Conservation (phyloP, 2,888 invertebrate genomes). For the Scotopteryx bipunctaria region DNA sequence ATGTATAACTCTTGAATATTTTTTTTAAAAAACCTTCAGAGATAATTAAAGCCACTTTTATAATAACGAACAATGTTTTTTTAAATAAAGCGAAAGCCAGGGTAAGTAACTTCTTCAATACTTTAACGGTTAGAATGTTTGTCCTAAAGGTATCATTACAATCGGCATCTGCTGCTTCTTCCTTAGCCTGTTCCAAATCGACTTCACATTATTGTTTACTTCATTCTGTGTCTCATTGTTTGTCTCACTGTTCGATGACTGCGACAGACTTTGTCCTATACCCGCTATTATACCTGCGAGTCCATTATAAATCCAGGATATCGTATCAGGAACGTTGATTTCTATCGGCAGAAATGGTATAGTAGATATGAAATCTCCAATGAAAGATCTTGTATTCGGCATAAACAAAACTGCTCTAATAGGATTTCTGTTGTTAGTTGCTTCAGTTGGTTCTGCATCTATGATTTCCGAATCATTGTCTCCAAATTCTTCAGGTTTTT, state of each 20-base stretch:
- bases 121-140: slow-evolving; percentile 2
- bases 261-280: slow-evolving; percentile 60
- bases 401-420: slow-evolving; percentile 50
- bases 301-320: slow-evolving; percentile 69
- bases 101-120: too few species aligned
- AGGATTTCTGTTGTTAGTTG: slow-evolving; percentile 27
- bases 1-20: neutral
- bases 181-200: slow-evolving; percentile 44
- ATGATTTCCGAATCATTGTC: slow-evolving; percentile 59
- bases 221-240: slow-evolving; percentile 30
- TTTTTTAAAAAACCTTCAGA: neutral
- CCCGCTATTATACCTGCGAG: slow-evolving; percentile 61
- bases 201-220: slow-evolving; percentile 38
- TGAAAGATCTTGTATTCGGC: slow-evolving; percentile 52
- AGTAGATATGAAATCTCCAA: slow-evolving; percentile 76
- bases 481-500: slow-evolving; percentile 43
- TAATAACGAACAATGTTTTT: too few species aligned
- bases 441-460: slow-evolving; percentile 48
- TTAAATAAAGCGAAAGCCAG: too few species aligned
- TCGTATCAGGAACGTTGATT: slow-evolving; percentile 85
- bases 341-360: slow-evolving; percentile 85
- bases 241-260: slow-evolving; percentile 20
- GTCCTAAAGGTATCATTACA: slow-evolving; percentile 52
- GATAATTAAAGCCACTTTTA: too few species aligned
- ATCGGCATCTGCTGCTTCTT: slow-evolving; percentile 48